Base-by-base conservation (phyloP, 2,113 vertebrate species). In the Chelonoidis abingdonii region DNA sequence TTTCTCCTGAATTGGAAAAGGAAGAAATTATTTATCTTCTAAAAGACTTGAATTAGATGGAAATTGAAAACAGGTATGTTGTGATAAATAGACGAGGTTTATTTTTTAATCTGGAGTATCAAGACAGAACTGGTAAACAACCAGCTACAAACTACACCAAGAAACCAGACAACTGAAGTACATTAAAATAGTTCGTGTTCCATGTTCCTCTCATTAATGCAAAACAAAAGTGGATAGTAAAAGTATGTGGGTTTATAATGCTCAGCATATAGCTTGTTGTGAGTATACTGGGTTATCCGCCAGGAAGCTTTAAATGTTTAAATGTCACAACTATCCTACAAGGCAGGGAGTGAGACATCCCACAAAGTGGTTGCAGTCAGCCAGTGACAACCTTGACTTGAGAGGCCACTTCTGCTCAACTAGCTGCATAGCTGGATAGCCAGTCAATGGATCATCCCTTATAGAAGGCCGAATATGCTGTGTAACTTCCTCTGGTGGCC, bases 1-100 rank as follows among this genome's bases (percentile, higher is more conserved):
- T 95, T 95, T 86, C 83, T 83, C 81, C 29, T 91, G 88, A 93
- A 95, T 93, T 94, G 38, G 81, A 85, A 92, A 89, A 81, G 22
- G 38, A 81, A 16, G 49, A 92, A 93, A 95, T 93, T 62, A 91
- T 96, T 94, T 93, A 29, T 89, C 44, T 95, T 80, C 62, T 79
- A 8, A 90, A 92, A 83, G 49, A n/a, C 56, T 86, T 72, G 57
- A 93, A 89, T 54, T 88, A 38, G 93, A 29, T 75, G 44, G 79
- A 94, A 95, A 92, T 65, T 83, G 62, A 89, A 93, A 87, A 90
- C 47, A 11, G 41, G 84, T 21, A 35, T 29, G 80, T 54, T 93
- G 82, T 80, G 78, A 94, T 80, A 93, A 84, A 95, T 1, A 84
- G 86, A 87, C 3, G 5, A 1, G 29, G n/a, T 72, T 9, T 8